A percentile compares a stretch with the other conserved stretches of the same genome.
These are phyloP conservation scores for Prosapia bicincta DNA, from an alignment of 2,888 invertebrate species.

Conservation along the genomic window DNA sequence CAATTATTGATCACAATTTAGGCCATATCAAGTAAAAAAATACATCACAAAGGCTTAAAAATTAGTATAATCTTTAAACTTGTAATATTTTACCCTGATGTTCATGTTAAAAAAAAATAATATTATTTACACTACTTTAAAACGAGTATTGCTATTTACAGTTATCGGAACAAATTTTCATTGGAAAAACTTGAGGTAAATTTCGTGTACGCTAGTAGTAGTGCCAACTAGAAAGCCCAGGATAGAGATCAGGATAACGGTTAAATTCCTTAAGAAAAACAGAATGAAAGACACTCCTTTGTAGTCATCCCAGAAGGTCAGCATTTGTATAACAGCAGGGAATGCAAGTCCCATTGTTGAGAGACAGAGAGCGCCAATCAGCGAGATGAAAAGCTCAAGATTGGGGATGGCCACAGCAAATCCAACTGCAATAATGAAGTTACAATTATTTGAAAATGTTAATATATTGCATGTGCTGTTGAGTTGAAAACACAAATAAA, in stretches of 20 bases:
- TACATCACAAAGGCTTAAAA: too few relatives aligned
- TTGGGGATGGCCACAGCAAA: constrained; percentile 83
- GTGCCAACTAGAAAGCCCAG: constrained; percentile 68
- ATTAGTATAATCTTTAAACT: too few relatives aligned
- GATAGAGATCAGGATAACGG: constrained; percentile 59
- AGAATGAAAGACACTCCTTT: constrained; percentile 48
- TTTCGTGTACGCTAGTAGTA: constrained; percentile 62
- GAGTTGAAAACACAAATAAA: too few relatives aligned
- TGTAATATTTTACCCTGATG: too few relatives aligned
- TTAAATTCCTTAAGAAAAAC: constrained; percentile 39
- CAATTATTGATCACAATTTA: too few relatives aligned
- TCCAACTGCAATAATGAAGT: constrained; percentile 58
- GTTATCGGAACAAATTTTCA: not conserved
- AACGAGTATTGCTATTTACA: not conserved
- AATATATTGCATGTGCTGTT: too few relatives aligned
- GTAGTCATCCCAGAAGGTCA: constrained; percentile 72
- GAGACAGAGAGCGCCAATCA: constrained; percentile 85
- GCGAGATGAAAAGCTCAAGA: constrained; percentile 64
- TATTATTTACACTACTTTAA: not conserved
- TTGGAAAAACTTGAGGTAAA: constrained; percentile 55
- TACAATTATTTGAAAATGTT: too few relatives aligned
- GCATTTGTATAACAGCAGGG: constrained; percentile 83
- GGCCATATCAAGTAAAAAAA: too few relatives aligned
- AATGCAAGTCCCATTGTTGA: constrained; percentile 87
- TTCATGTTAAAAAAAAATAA: too few relatives aligned